These are phyloP conservation scores for Neopipo cinnamomea DNA, from an alignment of 2,113 vertebrate species.

Conservation along the genomic window DNA sequence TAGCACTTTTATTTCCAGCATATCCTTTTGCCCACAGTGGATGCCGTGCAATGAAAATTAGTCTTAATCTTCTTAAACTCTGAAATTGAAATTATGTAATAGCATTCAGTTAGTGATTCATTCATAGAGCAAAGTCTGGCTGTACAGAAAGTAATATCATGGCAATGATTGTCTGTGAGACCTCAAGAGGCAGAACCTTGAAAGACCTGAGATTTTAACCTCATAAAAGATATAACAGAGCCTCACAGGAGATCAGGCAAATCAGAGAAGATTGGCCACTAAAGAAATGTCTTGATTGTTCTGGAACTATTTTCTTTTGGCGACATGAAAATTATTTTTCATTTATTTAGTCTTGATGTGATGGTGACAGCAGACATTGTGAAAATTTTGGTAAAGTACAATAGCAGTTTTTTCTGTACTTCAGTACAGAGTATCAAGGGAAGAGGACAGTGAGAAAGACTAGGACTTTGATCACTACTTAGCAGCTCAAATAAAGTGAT, in stretches of 20 bases:
- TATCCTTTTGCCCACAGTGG: not conserved
- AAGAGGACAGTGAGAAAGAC: not conserved
- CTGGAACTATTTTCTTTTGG: not conserved
- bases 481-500: not conserved
- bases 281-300: not conserved
- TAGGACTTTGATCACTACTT: not conserved
- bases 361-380: not conserved
- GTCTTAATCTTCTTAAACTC: not conserved
- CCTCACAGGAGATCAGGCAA: not conserved
- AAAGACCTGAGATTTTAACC: not conserved
- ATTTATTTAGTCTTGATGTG: not conserved
- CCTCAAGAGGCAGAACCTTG: not conserved
- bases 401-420: not conserved
- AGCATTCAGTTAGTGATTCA: not conserved
- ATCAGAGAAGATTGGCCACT: not conserved
- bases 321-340: not conserved
- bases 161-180: constrained; percentile 22
- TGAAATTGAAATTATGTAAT: not conserved
- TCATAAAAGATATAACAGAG: not conserved
- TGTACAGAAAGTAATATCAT: constrained; percentile 42
- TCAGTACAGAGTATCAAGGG: not conserved
- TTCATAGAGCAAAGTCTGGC: constrained; percentile 1
- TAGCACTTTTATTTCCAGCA: not conserved
- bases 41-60: not conserved
- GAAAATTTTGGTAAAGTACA: not conserved